Evolutionary conservation across 2,113 vertebrate genomes (phyloP).

Genomic region (Callionymus lyra): DNA sequence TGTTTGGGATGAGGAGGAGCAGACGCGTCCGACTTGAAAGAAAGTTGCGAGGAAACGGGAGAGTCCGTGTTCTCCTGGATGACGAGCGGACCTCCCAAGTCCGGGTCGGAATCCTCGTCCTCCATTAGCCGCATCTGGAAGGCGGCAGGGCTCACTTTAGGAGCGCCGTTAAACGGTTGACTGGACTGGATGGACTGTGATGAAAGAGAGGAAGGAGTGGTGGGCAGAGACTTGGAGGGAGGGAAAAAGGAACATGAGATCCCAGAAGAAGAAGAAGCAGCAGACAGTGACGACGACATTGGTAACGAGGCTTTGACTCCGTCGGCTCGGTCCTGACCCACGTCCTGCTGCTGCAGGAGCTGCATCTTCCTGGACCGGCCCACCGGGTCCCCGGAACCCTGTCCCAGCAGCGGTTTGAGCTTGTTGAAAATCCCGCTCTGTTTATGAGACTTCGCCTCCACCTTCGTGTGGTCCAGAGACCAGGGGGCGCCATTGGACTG

Average conservation of each 20-base stretch:
- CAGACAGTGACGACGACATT: conserved; percentile 39
- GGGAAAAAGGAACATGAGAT: conserved; percentile 58
- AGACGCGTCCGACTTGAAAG: conserved; percentile 43
- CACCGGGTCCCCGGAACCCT: conserved; percentile 64
- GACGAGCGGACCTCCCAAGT: conserved; percentile 62
- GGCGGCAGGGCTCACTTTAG: conserved; percentile 38
- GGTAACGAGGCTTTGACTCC: conserved; percentile 53
- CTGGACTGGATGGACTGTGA: conserved; percentile 47
- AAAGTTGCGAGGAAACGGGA: conserved; percentile 51
- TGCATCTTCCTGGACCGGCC: conserved; percentile 69
- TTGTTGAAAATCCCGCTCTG: conserved; percentile 65
- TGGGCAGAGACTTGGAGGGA: conserved; percentile 52
- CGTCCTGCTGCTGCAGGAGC: conserved; percentile 66
- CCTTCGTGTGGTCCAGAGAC: conserved; percentile 61
- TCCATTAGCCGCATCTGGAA: conserved; percentile 52
- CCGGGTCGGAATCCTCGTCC: conserved; percentile 66
- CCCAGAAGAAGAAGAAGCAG: conserved; percentile 42
- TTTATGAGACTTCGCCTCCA: conserved; percentile 51
- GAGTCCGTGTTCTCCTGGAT: conserved; percentile 68
- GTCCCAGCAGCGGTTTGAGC: conserved; percentile 67
- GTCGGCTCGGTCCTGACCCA: conserved; percentile 48
- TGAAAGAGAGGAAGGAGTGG: conserved; percentile 46
- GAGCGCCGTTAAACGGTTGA: conserved; percentile 57
- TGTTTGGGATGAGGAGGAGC: conserved; percentile 46
- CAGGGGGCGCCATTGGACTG: conserved; percentile 68